These are phyloP conservation scores for Cavia aperea DNA, from an alignment of 2,113 vertebrate species.

Conservation along the genomic window DNA sequence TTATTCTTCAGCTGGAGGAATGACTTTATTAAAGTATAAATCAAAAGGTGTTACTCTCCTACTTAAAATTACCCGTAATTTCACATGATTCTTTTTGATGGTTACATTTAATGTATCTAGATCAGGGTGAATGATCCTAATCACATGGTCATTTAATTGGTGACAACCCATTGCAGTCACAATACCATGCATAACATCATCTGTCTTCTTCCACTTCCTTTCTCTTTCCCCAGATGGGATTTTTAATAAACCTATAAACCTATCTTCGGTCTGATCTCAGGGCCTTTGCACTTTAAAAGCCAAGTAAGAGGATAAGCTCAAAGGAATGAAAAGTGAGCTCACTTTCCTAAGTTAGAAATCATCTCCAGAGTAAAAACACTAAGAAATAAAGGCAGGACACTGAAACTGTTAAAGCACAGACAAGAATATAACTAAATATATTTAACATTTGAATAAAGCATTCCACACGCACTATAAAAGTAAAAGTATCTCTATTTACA, in stretches of 20 bases:
- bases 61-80: neutral
- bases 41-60: neutral
- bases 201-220: neutral
- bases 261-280: neutral
- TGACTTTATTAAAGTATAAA: constrained; percentile 19
- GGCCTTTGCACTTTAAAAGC: neutral
- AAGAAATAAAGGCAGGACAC: constrained; percentile 9
- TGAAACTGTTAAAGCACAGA: neutral
- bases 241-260: neutral
- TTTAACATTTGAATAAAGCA: constrained; percentile 1
- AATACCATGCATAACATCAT: neutral
- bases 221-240: neutral
- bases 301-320: neutral
- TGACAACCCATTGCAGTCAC: neutral
- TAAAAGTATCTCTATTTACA: neutral
- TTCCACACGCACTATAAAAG: neutral
- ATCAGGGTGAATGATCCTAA: neutral
- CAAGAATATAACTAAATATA: neutral
- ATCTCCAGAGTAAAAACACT: neutral
- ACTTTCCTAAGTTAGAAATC: neutral
- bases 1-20: neutral
- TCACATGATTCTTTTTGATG: neutral
- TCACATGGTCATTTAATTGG: neutral
- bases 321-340: neutral
- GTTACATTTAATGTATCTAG: neutral